Evolutionary conservation across 1,140 invertebrate species (phyloP).

Genomic region (Drosophila yakuba): DNA sequence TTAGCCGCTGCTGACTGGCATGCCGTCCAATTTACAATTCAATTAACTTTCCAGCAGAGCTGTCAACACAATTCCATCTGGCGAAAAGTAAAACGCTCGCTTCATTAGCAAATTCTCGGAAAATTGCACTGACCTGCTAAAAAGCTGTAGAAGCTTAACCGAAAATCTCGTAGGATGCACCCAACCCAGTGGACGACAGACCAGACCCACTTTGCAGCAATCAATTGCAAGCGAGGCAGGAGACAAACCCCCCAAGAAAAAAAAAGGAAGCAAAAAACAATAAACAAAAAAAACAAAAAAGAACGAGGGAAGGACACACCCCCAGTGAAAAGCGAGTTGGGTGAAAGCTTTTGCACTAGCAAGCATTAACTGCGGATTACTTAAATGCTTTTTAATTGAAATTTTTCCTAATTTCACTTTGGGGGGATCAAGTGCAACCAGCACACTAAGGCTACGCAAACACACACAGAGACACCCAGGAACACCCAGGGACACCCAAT

Average conservation of each 20-base stretch:
- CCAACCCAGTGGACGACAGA: constrained; percentile 4
- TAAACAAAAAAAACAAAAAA: background rate
- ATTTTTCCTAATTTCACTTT: constrained; percentile 83
- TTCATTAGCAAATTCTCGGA: constrained; percentile 73
- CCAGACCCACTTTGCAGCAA: constrained; percentile 14
- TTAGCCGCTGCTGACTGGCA: constrained; percentile 38
- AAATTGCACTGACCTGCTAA: constrained; percentile 76
- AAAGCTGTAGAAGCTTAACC: constrained; percentile 17
- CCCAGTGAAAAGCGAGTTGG: background rate
- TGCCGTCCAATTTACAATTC: constrained; percentile 74
- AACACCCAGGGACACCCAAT: background rate
- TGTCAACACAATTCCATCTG: constrained; percentile 61
- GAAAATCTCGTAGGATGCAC: constrained; percentile 27
- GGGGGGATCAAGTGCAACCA: constrained; percentile 80
- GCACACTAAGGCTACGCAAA: constrained; percentile 65
- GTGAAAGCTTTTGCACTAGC: constrained; percentile 51
- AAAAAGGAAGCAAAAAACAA: background rate
- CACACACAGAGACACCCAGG: constrained; percentile 35
- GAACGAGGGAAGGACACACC: constrained; percentile 1
- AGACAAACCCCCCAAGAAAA: constrained; percentile 45
- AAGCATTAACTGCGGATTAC: constrained; percentile 80
- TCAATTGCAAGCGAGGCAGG: constrained; percentile 40
- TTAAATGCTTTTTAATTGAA: constrained; percentile 84
- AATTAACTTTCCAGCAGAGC: constrained; percentile 72
- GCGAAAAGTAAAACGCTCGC: constrained; percentile 54